Evolutionary conservation across 2,888 invertebrate genomes (phyloP), one percentile per base, ranked within the genome.

Genomic region (Craniophora ligustri): DNA sequence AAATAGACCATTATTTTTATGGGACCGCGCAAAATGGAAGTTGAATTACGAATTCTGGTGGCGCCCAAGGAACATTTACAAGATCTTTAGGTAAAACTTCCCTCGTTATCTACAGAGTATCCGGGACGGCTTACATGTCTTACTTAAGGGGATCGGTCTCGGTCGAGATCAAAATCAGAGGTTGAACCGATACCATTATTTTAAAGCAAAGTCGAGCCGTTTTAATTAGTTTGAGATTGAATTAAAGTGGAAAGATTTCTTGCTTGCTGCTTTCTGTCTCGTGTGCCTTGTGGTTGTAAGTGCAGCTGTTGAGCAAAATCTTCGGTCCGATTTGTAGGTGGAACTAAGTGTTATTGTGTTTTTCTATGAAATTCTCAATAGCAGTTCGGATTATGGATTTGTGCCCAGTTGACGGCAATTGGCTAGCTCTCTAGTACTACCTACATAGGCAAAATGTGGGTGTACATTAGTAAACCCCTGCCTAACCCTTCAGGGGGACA

Each of bases 51-150:
- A 75, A 83, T 79, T 81, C 82, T 72, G 61, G 65, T 67, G 62
- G 70, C 79, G 72, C 75, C 56, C 71, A 69, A 74, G 72, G 76
- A 71, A 72, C 78, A 79, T 82, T 80, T 75, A 80, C 78, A 78
- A 76, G 76, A 81, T 71, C 75, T 75, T 79, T 75, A 78, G 64
- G 60, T 74, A 60, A 61, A 82, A 82, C 74, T 83, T 83, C 60
- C 70, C 73, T 75, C 76, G 76, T 80, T 81, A 81, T 76, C 76
- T 75, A 65, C 75, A 68, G 70, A 74, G 73, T 77, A 74, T 67
- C 72, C 59, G 64, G 66, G 68, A 74, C 41, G 57, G 64, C 69
- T 73, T 73, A 73, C 62, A 76, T 62, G 65, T 60, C 62, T 75
- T 73, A 75, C 64, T 61, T 59, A 64, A 62, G 53, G 49, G 48